A percentile compares a stretch with the other conserved stretches of the same genome.
phyloP scores from a whole-genome alignment of 2,797 vertebrate species.

The Podargus strigoides region DNA sequence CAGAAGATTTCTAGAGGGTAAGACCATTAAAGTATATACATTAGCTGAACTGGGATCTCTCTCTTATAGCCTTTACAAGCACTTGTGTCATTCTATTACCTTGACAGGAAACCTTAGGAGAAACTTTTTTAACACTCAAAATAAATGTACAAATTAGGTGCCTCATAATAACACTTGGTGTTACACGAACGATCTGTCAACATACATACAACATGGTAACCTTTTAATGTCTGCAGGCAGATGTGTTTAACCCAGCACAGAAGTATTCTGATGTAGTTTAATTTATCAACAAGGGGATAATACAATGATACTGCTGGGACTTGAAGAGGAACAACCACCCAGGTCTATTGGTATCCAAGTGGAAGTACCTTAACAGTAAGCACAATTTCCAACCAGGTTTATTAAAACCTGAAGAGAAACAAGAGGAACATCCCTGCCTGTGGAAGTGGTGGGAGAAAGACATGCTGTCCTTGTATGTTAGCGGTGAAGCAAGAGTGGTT shows the following conservation, averaged over 20 bases:
- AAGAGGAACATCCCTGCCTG: background rate
- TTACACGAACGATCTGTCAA: background rate
- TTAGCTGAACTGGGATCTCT: background rate
- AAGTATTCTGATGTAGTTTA: background rate
- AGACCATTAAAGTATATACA: background rate
- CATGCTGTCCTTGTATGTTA: fast-evolving
- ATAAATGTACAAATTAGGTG: background rate
- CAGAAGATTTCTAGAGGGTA: background rate
- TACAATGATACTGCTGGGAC: background rate
- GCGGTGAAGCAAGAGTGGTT: background rate
- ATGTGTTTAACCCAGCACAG: background rate
- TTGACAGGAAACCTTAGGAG: background rate
- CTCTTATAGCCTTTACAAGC: background rate
- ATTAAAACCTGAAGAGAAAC: background rate
- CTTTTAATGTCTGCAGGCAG: background rate
- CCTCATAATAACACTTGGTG: background rate
- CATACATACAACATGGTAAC: fast-evolving
- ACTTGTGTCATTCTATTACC: background rate
- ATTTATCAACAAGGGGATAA: background rate
- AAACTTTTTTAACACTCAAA: background rate
- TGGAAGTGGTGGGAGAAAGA: background rate
- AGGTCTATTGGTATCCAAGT: background rate
- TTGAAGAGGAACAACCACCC: background rate
- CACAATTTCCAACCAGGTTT: background rate
- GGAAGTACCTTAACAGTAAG: background rate